These are phyloP conservation scores for Diabrotica undecimpunctata DNA, from an alignment of 1,140 invertebrate species.

Conservation along the genomic window DNA sequence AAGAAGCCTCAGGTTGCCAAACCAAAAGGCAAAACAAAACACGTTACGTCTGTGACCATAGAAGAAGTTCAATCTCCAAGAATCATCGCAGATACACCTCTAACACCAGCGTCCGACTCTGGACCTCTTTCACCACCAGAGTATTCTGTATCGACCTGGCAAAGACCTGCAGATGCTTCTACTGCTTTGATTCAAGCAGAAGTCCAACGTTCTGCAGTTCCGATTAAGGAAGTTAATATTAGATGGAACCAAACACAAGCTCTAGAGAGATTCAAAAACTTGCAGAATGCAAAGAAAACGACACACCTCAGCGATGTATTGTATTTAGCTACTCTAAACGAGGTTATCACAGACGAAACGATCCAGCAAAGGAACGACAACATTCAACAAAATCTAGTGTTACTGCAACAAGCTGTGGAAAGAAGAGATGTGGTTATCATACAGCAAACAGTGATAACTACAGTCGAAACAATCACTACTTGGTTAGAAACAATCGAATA, in stretches of 20 bases:
- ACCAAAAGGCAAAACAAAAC: slow-evolving; percentile 36
- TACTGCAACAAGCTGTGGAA: slow-evolving; percentile 60
- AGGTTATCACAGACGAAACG: slow-evolving; percentile 53
- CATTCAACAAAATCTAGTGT: slow-evolving; percentile 56
- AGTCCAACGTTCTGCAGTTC: slow-evolving; percentile 27
- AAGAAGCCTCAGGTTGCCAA: slow-evolving; percentile 24
- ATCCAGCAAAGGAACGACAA: slow-evolving; percentile 53
- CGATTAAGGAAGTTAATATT: slow-evolving; percentile 37
- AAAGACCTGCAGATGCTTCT: slow-evolving; percentile 15
- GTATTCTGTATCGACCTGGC: slow-evolving; percentile 24
- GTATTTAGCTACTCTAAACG: slow-evolving; percentile 57
- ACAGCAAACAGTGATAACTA: slow-evolving; percentile 66
- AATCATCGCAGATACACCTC: slow-evolving; percentile 46
- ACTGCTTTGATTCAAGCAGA: slow-evolving; percentile 26
- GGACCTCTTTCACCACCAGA: slow-evolving; percentile 33
- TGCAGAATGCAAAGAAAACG: slow-evolving; percentile 51
- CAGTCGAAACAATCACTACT: slow-evolving; percentile 73
- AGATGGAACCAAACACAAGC: slow-evolving; percentile 43
- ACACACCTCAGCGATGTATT: slow-evolving; percentile 56
- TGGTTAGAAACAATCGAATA: slow-evolving; percentile 83
- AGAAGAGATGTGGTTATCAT: slow-evolving; percentile 59
- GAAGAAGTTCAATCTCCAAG: slow-evolving; percentile 48
- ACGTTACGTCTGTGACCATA: slow-evolving; percentile 46
- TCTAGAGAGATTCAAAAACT: slow-evolving; percentile 54
- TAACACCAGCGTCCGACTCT: slow-evolving; percentile 44